Conservation (phyloP, 2,888 invertebrate species). For the Mesorhabditis spiculigera region DNA sequence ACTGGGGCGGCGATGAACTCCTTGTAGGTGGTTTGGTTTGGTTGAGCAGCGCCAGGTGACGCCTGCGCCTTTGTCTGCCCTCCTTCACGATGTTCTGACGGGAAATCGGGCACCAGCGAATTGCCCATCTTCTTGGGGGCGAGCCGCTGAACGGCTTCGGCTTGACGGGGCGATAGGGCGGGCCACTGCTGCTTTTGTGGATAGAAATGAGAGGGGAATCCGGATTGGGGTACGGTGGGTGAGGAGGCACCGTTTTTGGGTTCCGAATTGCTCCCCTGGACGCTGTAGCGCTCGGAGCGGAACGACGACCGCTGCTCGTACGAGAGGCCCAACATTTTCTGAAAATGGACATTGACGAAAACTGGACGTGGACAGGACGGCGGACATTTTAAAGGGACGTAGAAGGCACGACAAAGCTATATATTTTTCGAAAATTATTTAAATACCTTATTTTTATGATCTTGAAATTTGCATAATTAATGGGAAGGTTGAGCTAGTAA, state of each 20-base stretch:
- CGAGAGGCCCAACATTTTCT: conserved; percentile 1
- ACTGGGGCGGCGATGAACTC: conserved; percentile 30
- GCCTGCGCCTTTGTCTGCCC: not conserved
- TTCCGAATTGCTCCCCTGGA: not conserved
- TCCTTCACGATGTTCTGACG: conserved; percentile 16
- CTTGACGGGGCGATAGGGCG: conserved; percentile 35
- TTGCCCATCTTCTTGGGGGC: conserved; percentile 14
- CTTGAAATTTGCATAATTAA: too few relatives aligned
- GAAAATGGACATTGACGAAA: not conserved
- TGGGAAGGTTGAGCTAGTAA: too few relatives aligned
- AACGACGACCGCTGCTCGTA: not conserved
- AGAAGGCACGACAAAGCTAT: too few relatives aligned
- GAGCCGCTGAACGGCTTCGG: conserved; percentile 39
- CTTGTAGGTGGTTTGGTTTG: conserved; percentile 18
- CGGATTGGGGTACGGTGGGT: not conserved
- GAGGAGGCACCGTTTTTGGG: too few relatives aligned
- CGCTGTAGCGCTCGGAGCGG: conserved; percentile 1
- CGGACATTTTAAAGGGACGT: too few relatives aligned
- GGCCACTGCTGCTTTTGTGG: conserved; percentile 20
- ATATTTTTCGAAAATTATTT: too few relatives aligned
- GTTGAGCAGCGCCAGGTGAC: not conserved
- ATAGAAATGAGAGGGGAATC: conserved; percentile 34
- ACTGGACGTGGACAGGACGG: too few relatives aligned
- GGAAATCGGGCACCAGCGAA: conserved; percentile 21
- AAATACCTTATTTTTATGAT: too few relatives aligned